Evolutionary conservation across 2,797 vertebrate species (phyloP), one percentile per base, ranked within the genome.

Genomic region (Nannoperca australis): DNA sequence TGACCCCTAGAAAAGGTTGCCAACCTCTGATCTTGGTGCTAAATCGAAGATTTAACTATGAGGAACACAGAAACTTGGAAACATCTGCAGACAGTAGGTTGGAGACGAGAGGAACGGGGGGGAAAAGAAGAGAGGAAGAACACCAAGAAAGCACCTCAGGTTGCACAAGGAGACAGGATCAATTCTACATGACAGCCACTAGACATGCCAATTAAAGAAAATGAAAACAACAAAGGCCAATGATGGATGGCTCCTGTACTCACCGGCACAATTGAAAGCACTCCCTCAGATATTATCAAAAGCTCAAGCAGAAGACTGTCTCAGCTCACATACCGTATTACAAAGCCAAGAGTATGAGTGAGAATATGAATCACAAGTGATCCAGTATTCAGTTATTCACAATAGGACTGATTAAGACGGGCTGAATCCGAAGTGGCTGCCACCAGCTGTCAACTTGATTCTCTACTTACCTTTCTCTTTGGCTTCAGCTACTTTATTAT

Each of bases 341-440:
- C 68, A 82, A 78, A 82, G 45, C 22, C 36, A 36, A 32, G 65
- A 49, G 20, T 27, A 56, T 22, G 51, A 73, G 64, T 53, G 64
- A 79, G 79, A 75, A 73, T 70, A 60, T 67, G 60, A 79, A 75
- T 79, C 40, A 65, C 15, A 76, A 64, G 56, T 63, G 38, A 65
- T 81, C 84, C 68, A 65, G 56, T 78, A 60, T 85, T 88, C 85
- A 86, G 47, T 82, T 90, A 79, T 73, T 82, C 78, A 84, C 77
- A 81, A 67, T 71, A 66, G 49, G 69, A 62, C 54, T 83, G 81
- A 89, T 85, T 76, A 84, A 73, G 70, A 81, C 49, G 44, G 62
- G 60, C 54, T 54, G 50, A 81, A 76, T 73, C 27, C 71, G 62
- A 83, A 59, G 78, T 45, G 56, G 45, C 60, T 85, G 60, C 70